Evolutionary conservation across 2,888 invertebrate species (phyloP).

Genomic region (Antheraea yamamai): DNA sequence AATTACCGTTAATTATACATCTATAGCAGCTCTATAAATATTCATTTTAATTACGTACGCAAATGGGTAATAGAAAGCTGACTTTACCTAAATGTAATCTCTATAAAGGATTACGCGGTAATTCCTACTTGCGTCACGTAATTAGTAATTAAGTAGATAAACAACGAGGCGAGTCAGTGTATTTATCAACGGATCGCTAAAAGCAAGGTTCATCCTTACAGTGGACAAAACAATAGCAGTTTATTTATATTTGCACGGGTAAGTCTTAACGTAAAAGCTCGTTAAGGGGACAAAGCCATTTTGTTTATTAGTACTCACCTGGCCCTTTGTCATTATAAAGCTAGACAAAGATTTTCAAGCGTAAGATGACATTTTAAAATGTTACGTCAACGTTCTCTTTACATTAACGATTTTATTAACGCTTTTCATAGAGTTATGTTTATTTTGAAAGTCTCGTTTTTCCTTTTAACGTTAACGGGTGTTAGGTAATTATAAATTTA

Average conservation of each 20-base stretch:
- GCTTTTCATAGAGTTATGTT: background rate
- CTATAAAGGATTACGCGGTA: no score
- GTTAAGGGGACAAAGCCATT: no score
- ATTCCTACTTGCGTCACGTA: conserved; percentile 34
- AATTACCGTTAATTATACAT: no score
- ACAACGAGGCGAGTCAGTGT: conserved; percentile 33
- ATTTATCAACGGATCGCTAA: no score
- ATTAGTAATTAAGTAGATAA: conserved; percentile 50
- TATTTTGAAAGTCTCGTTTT: background rate
- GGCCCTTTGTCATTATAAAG: no score
- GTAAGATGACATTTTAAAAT: no score
- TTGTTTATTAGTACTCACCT: no score
- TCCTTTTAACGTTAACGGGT: background rate
- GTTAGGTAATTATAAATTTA: background rate
- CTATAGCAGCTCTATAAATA: background rate
- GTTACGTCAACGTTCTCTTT: conserved; percentile 5
- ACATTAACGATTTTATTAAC: background rate
- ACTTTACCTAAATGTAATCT: conserved; percentile 18
- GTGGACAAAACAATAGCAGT: no score
- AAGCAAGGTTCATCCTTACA: no score
- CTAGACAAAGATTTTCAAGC: no score
- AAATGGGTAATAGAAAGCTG: background rate
- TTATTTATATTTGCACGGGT: no score
- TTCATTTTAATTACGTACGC: background rate
- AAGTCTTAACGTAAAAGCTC: no score